Evolutionary conservation across 2,113 vertebrate genomes (phyloP).

Genomic region (Chaenogobius annularis): DNA sequence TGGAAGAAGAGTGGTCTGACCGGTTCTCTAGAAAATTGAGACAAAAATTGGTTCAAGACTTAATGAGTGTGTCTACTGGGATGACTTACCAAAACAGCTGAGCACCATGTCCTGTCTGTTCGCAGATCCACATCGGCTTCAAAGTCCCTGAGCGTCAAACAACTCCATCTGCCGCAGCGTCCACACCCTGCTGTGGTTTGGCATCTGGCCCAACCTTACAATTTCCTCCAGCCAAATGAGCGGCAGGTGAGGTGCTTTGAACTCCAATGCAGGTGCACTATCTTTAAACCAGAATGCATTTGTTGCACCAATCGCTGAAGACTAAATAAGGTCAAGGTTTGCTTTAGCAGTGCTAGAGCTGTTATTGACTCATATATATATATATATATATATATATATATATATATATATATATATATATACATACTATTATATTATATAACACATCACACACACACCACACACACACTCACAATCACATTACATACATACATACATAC

Average conservation of each 20-base stretch:
- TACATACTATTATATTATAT: too few relatives aligned
- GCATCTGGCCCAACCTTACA: slow-evolving; percentile 44
- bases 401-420: too few relatives aligned
- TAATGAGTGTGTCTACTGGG: too few relatives aligned
- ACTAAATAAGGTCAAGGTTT: too few relatives aligned
- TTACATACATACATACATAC: too few relatives aligned
- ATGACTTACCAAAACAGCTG: neutral
- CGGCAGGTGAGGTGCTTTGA: slow-evolving; percentile 64
- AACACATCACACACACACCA: too few relatives aligned
- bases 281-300: slow-evolving; percentile 53
- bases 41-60: too few relatives aligned
- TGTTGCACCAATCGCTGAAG: neutral
- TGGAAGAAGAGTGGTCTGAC: too few relatives aligned
- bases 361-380: too few relatives aligned
- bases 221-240: slow-evolving; percentile 48
- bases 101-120: neutral
- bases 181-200: slow-evolving; percentile 64
- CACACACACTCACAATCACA: too few relatives aligned
- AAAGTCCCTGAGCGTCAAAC: slow-evolving; percentile 39
- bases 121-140: slow-evolving; percentile 9
- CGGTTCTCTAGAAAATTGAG: too few relatives aligned
- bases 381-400: too few relatives aligned
- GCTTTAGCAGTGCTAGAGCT: neutral
- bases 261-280: slow-evolving; percentile 59
- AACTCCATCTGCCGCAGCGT: slow-evolving; percentile 32